phyloP scores from a whole-genome alignment of 2,113 vertebrate species.

The Narcine bancroftii region DNA sequence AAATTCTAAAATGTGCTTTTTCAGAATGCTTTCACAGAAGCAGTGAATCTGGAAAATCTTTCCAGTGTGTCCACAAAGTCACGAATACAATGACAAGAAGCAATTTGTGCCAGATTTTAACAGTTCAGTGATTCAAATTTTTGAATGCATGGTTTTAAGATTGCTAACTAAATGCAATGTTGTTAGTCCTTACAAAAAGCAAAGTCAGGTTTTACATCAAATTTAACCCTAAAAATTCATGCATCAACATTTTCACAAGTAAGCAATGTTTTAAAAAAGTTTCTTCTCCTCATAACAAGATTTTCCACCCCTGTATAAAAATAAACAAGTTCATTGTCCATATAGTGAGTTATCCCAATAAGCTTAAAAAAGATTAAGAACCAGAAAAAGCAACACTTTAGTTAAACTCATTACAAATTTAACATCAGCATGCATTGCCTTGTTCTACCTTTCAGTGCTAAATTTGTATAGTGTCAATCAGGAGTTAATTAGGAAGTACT shows the following conservation, averaged over 20 bases:
- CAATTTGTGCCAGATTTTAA: not conserved
- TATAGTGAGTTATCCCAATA: constrained; percentile 27
- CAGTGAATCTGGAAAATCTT: not conserved
- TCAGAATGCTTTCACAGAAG: not conserved
- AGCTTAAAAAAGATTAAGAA: not conserved
- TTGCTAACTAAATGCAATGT: not conserved
- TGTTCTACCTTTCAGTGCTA: not conserved
- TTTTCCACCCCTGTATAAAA: constrained; percentile 21
- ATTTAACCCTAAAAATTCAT: constrained; percentile 28
- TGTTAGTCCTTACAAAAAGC: not conserved
- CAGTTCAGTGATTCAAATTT: not conserved
- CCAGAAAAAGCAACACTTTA: constrained; percentile 5
- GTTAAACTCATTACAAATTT: not conserved
- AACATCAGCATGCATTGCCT: not conserved
- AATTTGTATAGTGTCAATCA: not conserved
- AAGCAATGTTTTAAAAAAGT: constrained; percentile 16
- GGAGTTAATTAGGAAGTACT: not conserved
- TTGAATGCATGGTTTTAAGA: constrained; percentile 20
- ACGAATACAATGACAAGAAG: constrained; percentile 3
- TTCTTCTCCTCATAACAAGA: constrained; percentile 12
- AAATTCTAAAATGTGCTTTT: not conserved
- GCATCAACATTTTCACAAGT: constrained; percentile 29
- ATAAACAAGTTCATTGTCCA: constrained; percentile 21
- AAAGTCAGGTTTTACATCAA: not conserved
- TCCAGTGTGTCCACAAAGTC: not conserved